Evolutionary conservation across 1,140 invertebrate species (phyloP).

Genomic region (Hyles vespertilio): DNA sequence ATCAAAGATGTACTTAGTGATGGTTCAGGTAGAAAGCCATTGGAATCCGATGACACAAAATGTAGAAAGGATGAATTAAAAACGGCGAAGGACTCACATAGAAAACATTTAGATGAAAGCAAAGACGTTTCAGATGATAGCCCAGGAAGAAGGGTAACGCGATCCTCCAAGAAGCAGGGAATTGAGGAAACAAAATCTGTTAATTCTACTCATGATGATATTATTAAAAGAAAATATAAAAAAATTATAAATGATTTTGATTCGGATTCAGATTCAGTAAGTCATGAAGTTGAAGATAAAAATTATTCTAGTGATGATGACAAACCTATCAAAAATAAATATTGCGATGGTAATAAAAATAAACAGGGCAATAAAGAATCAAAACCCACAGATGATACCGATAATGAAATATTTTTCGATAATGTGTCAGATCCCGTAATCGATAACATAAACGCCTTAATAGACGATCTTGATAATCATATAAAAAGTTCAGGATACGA

Average conservation of each 20-base stretch:
- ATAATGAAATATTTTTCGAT: constrained; percentile 49
- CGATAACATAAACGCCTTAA: constrained; percentile 60
- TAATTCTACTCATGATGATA: not conserved
- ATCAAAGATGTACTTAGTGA: no score
- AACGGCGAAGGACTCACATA: no score
- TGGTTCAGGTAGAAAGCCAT: no score
- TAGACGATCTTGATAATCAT: constrained; percentile 60
- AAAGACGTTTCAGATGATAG: not conserved
- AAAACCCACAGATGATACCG: constrained; percentile 30
- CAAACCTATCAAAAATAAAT: not conserved
- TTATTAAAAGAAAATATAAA: constrained; percentile 21
- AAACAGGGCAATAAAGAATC: constrained; percentile 12
- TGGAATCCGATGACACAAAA: no score
- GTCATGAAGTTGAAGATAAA: constrained; percentile 3
- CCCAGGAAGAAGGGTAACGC: constrained; percentile 3
- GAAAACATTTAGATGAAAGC: constrained; percentile 5
- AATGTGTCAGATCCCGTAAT: constrained; percentile 48
- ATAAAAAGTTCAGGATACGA: constrained; percentile 42
- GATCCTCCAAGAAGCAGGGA: not conserved
- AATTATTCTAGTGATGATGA: not conserved
- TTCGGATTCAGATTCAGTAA: constrained; percentile 24
- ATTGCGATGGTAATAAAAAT: constrained; percentile 9
- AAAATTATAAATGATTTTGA: constrained; percentile 28
- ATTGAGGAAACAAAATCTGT: no score
- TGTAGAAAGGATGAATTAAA: no score